A percentile compares a stretch with the other conserved stretches of the same genome.
Evolutionary conservation across 2,888 invertebrate genomes (phyloP).

Genomic region (Dicranocentrus wangi): DNA sequence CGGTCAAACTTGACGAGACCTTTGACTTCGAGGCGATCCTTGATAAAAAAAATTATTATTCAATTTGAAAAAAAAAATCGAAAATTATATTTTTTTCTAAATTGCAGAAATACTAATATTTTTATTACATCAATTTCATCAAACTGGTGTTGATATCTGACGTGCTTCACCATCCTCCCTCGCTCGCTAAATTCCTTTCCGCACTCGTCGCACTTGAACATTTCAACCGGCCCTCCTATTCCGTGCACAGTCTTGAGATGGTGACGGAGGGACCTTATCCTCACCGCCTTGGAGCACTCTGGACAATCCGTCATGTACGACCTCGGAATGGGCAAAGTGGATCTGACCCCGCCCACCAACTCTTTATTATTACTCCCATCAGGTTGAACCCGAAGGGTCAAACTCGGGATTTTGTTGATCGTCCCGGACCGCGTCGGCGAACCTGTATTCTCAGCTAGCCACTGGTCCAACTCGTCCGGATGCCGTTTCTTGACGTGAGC

Average conservation of each 20-base stretch:
- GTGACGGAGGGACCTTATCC: neutral
- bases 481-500: slow-evolving; percentile 25
- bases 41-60: neutral
- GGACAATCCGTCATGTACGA: neutral
- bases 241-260: neutral
- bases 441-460: neutral
- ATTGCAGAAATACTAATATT: neutral
- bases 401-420: no score
- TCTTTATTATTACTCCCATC: neutral
- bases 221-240: neutral
- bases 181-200: neutral
- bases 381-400: no score
- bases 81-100: neutral
- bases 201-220: neutral
- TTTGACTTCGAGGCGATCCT: neutral
- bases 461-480: slow-evolving; percentile 15
- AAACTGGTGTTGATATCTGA: neutral
- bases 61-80: neutral
- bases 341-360: no score
- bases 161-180: neutral
- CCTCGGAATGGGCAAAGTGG: no score
- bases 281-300: neutral
- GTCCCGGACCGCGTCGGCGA: no score
- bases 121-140: neutral
- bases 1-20: no score